These are phyloP conservation scores for Taxidea taxus DNA, from an alignment of 2,113 vertebrate species.

Conservation along the genomic window DNA sequence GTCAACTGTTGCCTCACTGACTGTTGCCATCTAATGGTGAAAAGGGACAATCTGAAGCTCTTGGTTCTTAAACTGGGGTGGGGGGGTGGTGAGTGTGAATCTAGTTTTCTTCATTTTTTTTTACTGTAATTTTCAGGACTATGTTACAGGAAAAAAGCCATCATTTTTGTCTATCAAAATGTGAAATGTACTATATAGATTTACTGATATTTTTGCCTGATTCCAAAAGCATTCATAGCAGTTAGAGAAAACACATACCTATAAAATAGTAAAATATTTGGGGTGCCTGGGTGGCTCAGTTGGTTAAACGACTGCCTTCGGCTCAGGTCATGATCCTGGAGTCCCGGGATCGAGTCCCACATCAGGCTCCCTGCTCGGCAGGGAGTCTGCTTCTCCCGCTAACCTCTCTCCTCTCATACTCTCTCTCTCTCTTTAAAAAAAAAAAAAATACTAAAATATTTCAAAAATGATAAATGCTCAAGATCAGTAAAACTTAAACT, in stretches of 20 bases:
- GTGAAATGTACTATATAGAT: background rate
- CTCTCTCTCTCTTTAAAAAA: no score
- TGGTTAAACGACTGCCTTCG: no score
- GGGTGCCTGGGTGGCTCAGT: no score
- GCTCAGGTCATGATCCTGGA: no score
- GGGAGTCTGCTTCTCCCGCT: no score
- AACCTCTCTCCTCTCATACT: no score
- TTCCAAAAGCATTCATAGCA: background rate
- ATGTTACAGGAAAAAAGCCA: background rate
- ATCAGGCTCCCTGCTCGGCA: no score
- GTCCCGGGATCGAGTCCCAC: no score
- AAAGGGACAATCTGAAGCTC: background rate
- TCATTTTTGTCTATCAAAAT: background rate
- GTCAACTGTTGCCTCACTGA: background rate
- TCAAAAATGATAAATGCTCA: background rate
- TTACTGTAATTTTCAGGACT: background rate
- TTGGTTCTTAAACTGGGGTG: background rate
- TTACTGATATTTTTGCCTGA: background rate
- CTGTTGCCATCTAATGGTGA: slow-evolving; percentile 53
- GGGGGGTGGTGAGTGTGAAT: background rate
- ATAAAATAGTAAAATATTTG: background rate
- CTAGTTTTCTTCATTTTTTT: background rate
- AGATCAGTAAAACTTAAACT: background rate
- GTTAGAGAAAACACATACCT: background rate
- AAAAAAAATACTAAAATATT: background rate